Base-by-base conservation (phyloP, 1,140 invertebrate genomes). In the Sycobia sp. region DNA sequence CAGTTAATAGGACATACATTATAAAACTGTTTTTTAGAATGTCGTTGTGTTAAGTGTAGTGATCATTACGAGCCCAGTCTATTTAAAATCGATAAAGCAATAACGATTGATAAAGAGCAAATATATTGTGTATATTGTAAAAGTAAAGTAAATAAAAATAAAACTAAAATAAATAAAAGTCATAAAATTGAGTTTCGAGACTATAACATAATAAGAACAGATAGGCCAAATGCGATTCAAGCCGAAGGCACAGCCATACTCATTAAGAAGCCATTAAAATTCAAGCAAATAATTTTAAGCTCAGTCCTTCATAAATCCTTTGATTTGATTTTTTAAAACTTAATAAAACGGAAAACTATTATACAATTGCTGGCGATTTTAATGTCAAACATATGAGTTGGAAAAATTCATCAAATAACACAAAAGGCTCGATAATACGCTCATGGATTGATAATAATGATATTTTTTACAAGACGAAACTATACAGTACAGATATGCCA, bases 1-100 rank as follows among this genome's bases (percentile, higher is more conserved):
- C 62, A 68, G 43, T 0, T 44, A 1, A 56, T 67, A 4, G 66
- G 66, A 0, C 57, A 67, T 25, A 55, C 62, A 11, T 20, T 43
- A 13, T 29, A 38, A 8, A 34, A 54, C 22, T 65, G 55, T 20
- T 34, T 46, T 25, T 11, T 20, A 5, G 10, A 14, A 9, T n/a
- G 36, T 50, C 11, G 50, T 2, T 66, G 64, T 16, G 64, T 66
- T 3, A 66, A 66, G 29, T 66, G 49, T 18, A 10, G 13, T 2
- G 23, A 53, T 4, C 9, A 1, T 23, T 57, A 66, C 50, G 27
- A 16, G 0, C 49, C 49, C 10, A 57, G 64, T 13, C 3, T 34
- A 16, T 66, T 50, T 25, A 23, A 39, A 38, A 29, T 60, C 11
- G 23, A 22, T 36, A 14, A 25, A 18, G 34, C 8, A 13, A 39